Evolutionary conservation across 1,140 invertebrate species (phyloP).

Genomic region (Cotesia chilonis): DNA sequence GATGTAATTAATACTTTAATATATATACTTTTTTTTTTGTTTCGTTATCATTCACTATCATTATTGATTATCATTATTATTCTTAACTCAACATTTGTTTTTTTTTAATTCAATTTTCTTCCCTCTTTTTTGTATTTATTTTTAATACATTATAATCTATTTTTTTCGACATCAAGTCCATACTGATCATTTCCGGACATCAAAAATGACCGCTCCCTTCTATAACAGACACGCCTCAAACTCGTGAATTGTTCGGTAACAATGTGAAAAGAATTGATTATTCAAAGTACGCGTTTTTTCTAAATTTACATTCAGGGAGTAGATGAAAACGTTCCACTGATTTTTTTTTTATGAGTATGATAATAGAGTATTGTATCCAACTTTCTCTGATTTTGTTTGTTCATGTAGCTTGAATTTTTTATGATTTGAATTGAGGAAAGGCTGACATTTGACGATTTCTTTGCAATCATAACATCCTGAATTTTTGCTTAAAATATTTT

Average conservation of each 20-base stretch:
- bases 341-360: no score
- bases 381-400: no score
- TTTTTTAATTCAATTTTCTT: no score
- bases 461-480: no score
- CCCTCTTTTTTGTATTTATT: no score
- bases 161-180: constrained; percentile 16
- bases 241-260: constrained; percentile 7
- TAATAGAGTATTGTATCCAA: no score
- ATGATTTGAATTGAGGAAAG: no score
- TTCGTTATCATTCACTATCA: not conserved
- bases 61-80: not conserved
- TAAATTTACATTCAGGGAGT: not conserved
- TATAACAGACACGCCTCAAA: constrained; percentile 37
- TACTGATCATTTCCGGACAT: constrained; percentile 39
- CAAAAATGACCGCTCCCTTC: constrained; percentile 34
- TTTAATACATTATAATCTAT: not conserved
- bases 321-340: constrained; percentile 3
- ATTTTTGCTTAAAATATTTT: no score
- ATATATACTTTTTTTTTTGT: constrained; percentile 8
- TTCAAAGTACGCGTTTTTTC: constrained; percentile 30
- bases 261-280: constrained; percentile 37
- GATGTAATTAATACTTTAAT: not conserved
- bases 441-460: no score
- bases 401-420: no score
- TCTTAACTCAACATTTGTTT: no score